Evolutionary conservation across 30 jellyfish, hydroid and myxozoan species (phyloP).

Genomic region (Sanderia malayensis): DNA sequence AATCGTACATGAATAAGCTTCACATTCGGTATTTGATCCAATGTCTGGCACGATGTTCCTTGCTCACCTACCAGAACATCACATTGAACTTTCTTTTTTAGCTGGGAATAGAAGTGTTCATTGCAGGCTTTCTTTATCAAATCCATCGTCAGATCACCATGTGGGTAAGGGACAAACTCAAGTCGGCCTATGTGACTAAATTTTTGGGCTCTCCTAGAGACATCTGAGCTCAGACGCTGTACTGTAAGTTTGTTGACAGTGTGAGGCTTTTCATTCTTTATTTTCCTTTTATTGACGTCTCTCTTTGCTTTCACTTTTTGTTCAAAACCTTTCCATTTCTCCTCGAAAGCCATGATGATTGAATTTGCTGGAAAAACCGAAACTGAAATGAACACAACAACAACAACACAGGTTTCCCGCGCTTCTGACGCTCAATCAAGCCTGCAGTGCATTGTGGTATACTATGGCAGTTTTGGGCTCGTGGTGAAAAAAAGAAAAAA

Average conservation of each 20-base stretch:
- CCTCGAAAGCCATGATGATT: constrained; percentile 10
- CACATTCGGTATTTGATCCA: constrained; percentile 22
- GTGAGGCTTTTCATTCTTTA: constrained; percentile 6
- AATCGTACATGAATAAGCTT: constrained; percentile 36
- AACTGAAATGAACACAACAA: neutral
- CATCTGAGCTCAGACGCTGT: constrained; percentile 23
- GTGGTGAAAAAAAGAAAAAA: constrained; percentile 1
- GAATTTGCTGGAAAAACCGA: constrained; percentile 7
- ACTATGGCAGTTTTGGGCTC: constrained; percentile 17
- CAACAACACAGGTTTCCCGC: constrained; percentile 7
- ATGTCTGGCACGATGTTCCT: constrained; percentile 38
- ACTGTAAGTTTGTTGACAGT: constrained; percentile 15
- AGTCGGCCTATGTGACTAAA: constrained; percentile 26
- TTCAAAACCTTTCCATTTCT: constrained; percentile 11
- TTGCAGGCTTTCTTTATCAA: constrained; percentile 14
- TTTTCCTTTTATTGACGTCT: constrained; percentile 15
- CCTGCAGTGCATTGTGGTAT: constrained; percentile 21
- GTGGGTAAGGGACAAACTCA: constrained; percentile 48
- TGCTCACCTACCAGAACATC: constrained; percentile 34
- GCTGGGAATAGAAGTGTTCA: constrained; percentile 18
- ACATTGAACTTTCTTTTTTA: constrained; percentile 5
- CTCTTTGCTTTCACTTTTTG: constrained; percentile 11
- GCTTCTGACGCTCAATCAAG: constrained; percentile 7
- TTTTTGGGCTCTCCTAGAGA: constrained; percentile 28
- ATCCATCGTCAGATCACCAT: constrained; percentile 38